Conservation (phyloP, 1,140 invertebrate genomes). For the Cyclina sinensis region DNA sequence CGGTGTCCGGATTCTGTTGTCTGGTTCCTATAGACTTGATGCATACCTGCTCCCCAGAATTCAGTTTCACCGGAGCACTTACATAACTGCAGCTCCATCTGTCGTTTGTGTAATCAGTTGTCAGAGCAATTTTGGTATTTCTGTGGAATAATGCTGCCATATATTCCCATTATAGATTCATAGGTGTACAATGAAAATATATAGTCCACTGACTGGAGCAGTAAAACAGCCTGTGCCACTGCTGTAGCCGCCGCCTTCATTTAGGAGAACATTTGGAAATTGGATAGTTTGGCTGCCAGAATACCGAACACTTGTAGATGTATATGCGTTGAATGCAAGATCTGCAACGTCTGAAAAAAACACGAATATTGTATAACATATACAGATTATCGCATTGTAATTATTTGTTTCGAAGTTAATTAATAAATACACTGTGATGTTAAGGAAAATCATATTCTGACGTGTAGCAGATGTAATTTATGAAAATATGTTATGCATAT, state of each 20-base stretch:
- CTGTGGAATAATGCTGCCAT: not conserved
- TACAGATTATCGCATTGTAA: not conserved
- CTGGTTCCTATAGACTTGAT: no score
- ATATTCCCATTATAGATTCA: not conserved
- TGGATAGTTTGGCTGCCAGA: not conserved
- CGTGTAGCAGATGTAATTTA: no score
- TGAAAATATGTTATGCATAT: no score
- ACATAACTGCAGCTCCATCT: not conserved
- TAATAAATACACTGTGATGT: no score
- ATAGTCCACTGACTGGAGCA: not conserved
- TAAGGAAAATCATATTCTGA: no score
- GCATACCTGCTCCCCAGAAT: no score
- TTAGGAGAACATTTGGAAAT: not conserved
- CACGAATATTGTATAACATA: not conserved
- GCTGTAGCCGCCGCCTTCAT: not conserved
- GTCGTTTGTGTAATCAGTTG: not conserved
- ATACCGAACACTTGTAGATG: not conserved
- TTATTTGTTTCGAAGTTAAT: no score
- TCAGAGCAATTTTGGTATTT: not conserved
- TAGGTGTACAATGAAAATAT: not conserved
- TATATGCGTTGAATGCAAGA: not conserved
- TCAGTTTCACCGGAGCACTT: no score
- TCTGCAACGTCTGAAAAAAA: not conserved
- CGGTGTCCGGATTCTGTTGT: no score
- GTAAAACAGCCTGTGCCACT: not conserved